phyloP scores from a whole-genome alignment of 1,140 invertebrate genomes.

The Aphelinus atriplicis region DNA sequence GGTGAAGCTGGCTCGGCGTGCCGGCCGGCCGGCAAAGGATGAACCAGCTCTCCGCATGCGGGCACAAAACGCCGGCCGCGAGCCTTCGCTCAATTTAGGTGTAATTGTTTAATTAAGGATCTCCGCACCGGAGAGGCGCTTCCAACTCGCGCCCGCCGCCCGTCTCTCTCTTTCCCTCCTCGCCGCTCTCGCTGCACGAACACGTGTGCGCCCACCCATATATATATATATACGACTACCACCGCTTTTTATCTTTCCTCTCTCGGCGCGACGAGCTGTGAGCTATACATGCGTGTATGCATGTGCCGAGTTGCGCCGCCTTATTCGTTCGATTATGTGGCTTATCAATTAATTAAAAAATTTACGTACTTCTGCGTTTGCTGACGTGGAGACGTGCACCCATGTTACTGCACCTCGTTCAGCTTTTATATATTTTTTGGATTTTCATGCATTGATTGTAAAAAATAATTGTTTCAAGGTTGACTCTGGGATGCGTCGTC shows the following conservation, averaged over 20 bases:
- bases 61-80: slow-evolving; percentile 44
- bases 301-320: no score
- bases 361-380: neutral
- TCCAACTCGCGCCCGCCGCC: slow-evolving; percentile 30
- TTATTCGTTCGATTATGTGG: slow-evolving; percentile 29
- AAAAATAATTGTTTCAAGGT: no score
- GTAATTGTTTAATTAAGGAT: slow-evolving; percentile 62
- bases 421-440: no score
- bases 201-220: no score
- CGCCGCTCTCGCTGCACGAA: no score
- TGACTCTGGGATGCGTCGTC: no score
- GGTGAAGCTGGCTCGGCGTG: slow-evolving; percentile 17
- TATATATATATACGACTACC: neutral
- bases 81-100: slow-evolving; percentile 57
- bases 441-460: no score
- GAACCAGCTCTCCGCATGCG: slow-evolving; percentile 47
- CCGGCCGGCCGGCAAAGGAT: neutral
- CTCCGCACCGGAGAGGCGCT: slow-evolving; percentile 46
- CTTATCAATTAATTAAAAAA: slow-evolving; percentile 36
- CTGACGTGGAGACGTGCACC: no score
- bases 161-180: slow-evolving; percentile 24
- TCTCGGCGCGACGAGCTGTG: no score
- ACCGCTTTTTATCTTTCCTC: slow-evolving; percentile 31
- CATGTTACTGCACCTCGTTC: no score
- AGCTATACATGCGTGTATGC: no score